Evolutionary conservation across 2,797 vertebrate genomes (phyloP).

Genomic region (Sciaenops ocellatus): DNA sequence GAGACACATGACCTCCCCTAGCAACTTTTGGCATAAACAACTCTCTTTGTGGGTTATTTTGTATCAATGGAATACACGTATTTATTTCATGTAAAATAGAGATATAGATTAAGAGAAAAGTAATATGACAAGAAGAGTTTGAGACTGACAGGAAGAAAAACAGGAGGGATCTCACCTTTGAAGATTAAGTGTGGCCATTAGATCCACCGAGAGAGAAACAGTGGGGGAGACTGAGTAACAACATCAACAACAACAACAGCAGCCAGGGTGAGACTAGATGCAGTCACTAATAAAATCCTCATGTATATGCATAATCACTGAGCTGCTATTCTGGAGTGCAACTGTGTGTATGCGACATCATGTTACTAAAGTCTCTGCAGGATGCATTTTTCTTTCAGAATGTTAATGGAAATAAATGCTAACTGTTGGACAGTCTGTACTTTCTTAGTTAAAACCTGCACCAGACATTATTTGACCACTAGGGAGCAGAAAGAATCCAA

Average conservation of each 20-base stretch:
- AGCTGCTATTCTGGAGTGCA: not conserved
- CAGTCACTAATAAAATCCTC: not conserved
- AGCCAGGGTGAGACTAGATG: not conserved
- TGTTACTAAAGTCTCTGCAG: not conserved
- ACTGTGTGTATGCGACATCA: not conserved
- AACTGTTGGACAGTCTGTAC: not conserved
- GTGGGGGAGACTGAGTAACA: not conserved
- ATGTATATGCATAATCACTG: not conserved
- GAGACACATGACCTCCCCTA: conserved; percentile 26
- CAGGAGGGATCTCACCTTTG: conserved; percentile 67
- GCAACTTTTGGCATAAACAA: conserved; percentile 16
- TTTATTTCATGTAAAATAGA: conserved; percentile 16
- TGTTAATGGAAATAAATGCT: not conserved
- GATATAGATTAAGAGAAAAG: not conserved
- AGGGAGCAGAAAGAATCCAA: conserved; percentile 46
- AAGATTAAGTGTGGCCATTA: conserved; percentile 66
- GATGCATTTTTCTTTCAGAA: not conserved
- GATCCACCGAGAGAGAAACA: conserved; percentile 80
- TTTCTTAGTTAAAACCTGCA: not conserved
- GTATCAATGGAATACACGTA: not conserved
- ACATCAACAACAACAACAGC: not conserved
- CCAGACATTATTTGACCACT: conserved; percentile 4
- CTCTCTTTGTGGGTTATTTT: not conserved
- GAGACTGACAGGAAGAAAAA: not conserved
- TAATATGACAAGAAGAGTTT: not conserved